Conservation (phyloP, 2,797 vertebrate genomes). For the Aplochiton taeniatus region DNA sequence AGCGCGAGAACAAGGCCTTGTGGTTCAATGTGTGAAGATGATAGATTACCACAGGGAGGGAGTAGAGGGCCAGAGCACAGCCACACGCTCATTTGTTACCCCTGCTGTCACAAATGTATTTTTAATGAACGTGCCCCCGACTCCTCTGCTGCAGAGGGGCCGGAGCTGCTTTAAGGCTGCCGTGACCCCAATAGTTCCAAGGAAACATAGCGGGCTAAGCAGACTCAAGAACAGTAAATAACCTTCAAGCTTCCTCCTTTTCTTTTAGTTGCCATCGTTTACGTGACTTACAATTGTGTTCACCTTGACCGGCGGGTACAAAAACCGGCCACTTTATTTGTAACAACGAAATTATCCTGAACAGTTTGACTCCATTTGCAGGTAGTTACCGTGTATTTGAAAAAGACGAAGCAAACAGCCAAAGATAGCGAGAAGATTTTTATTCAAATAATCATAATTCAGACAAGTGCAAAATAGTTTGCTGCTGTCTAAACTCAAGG, state of each 20-base stretch:
- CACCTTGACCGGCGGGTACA: slow-evolving; percentile 5
- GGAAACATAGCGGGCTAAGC: slow-evolving; percentile 46
- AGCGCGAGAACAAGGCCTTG: slow-evolving; percentile 10
- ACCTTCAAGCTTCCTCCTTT: slow-evolving; percentile 36
- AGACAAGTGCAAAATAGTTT: too few species aligned
- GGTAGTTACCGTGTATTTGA: too few species aligned
- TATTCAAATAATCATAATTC: too few species aligned
- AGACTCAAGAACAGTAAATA: slow-evolving; percentile 51
- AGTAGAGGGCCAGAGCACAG: slow-evolving; percentile 78
- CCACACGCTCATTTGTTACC: slow-evolving; percentile 70
- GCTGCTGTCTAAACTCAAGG: too few species aligned
- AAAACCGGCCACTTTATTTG: slow-evolving; percentile 11
- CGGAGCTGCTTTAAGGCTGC: slow-evolving; percentile 79
- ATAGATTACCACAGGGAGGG: slow-evolving; percentile 85
- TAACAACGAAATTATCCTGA: too few species aligned
- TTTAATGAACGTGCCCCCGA: slow-evolving; percentile 86
- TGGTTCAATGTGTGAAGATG: slow-evolving; percentile 71
- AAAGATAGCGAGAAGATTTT: too few species aligned
- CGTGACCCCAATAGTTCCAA: slow-evolving; percentile 81
- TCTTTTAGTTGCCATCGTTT: slow-evolving; percentile 42
- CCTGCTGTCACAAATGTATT: slow-evolving; percentile 72
- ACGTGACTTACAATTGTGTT: slow-evolving; percentile 37
- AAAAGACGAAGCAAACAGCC: too few species aligned
- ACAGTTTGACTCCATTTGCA: too few species aligned
- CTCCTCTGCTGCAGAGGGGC: slow-evolving; percentile 78